Conservation (phyloP, 2,797 vertebrate genomes). For the Phoxinus dragarum region DNA sequence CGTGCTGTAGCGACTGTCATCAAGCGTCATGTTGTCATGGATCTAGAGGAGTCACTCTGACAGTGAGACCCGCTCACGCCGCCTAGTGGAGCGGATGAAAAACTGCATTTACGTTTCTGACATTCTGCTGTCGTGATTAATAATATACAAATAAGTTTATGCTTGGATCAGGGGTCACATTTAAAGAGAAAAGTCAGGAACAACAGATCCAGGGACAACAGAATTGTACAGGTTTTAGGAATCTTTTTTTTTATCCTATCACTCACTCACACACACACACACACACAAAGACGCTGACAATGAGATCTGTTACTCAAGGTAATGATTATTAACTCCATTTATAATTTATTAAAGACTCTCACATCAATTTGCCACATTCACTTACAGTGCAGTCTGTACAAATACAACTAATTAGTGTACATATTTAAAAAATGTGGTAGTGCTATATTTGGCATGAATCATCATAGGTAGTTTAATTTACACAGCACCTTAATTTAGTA, state of each 20-base stretch:
- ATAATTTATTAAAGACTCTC: slow-evolving; percentile 29
- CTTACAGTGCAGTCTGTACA: slow-evolving; percentile 7
- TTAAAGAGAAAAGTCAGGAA: too few relatives aligned
- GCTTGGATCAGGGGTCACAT: too few relatives aligned
- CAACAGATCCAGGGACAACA: too few relatives aligned
- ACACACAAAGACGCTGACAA: background rate
- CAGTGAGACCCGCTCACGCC: background rate
- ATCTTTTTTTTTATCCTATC: background rate
- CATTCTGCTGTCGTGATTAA: too few relatives aligned
- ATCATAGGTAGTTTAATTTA: slow-evolving; percentile 21
- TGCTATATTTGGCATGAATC: slow-evolving; percentile 24
- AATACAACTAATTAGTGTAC: slow-evolving; percentile 23
- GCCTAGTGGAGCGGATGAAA: slow-evolving; percentile 22
- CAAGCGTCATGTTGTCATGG: background rate
- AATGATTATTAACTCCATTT: background rate
- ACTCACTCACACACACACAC: too few relatives aligned
- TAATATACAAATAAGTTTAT: too few relatives aligned
- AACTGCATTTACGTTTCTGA: background rate
- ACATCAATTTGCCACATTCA: slow-evolving; percentile 25
- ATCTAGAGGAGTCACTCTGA: background rate
- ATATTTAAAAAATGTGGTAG: slow-evolving; percentile 15
- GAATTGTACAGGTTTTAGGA: background rate
- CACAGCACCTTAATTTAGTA: slow-evolving; percentile 35
- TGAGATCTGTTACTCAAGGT: too few relatives aligned
- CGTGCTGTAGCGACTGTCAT: background rate